Base-by-base conservation (phyloP, 1,140 invertebrate genomes). In the Sogatella furcifera region DNA sequence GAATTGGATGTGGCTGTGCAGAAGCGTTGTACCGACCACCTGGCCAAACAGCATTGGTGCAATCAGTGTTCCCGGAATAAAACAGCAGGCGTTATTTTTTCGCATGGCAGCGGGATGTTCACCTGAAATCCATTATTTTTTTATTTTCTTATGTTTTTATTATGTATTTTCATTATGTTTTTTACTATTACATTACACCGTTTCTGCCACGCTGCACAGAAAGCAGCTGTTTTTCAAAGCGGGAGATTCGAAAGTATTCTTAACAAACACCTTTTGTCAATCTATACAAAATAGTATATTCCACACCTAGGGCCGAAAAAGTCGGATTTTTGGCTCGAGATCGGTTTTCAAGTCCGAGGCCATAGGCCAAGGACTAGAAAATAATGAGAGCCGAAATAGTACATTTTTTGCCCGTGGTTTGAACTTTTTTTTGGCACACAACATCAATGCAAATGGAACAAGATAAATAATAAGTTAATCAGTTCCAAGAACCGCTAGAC, bases 61-160 rank as follows among this genome's bases (percentile, higher is more conserved):
- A 76, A 76, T 77, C 67, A 69, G 70, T 9, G 70, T 55, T 19
- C 73, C 75, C n/a, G 76, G 75, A 28, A 28, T 28, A 55, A 78
- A 75, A 5, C 74, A 75, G 1, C 74, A 77, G 28, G 77, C 77
- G 49, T 73, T 75, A 67, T 77, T 79, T 65, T 78, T 78, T 68
- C 78, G 77, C 76, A 78, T 79, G 9, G 77, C 77, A 9, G 77
- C 77, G 55, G 77, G 77, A 69, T 78, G 76, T 65, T 79, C 77
- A 52, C 76, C 77, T 79, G 64, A 13, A 68, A 69, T 31, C 62
- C 59, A 60, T 28, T 60, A 55, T 15, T 46, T 10, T 8, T 52
- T 13, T 52, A 14, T 10, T 9, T 13, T 10, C 13, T 15, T 15
- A 13, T n/a, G 10, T 52, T 8, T n/a, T 52, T 52, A 14, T 9